Percentiles rank a stretch among this genome's conserved stretches.
phyloP scores from a whole-genome alignment of 2,888 invertebrate genomes.

The Tortrix viridana region DNA sequence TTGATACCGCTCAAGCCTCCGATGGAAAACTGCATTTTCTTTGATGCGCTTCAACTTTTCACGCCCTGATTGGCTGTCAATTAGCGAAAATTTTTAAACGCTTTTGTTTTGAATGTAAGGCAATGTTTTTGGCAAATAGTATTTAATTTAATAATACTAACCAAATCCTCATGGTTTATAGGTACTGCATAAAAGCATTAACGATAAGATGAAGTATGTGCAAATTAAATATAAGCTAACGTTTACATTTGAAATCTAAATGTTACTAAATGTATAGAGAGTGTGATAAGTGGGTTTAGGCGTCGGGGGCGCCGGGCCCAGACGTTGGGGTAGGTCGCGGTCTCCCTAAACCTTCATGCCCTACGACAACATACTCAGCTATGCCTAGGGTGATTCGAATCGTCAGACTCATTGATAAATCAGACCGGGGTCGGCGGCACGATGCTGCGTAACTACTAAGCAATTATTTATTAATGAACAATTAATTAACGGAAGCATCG shows the following conservation, averaged over 20 bases:
- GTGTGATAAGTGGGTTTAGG: conserved; percentile 39
- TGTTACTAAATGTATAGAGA: conserved; percentile 45
- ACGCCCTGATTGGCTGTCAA: conserved; percentile 75
- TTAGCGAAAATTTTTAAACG: conserved; percentile 56
- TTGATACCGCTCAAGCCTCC: conserved; percentile 81
- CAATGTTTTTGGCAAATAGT: neutral
- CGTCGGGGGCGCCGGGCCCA: conserved; percentile 50
- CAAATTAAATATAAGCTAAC: neutral
- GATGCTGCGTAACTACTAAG: neutral
- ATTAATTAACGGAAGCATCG: no score
- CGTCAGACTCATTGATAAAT: conserved; percentile 31
- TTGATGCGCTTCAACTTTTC: conserved; percentile 78
- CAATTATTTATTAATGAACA: neutral
- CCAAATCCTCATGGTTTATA: neutral
- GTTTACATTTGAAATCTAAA: neutral
- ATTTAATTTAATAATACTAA: no score
- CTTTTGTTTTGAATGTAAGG: neutral
- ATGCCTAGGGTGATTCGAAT: conserved; percentile 1
- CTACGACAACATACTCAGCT: conserved; percentile 32
- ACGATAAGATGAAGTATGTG: no score
- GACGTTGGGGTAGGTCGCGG: conserved; percentile 69
- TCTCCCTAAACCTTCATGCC: conserved; percentile 34
- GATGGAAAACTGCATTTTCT: conserved; percentile 82
- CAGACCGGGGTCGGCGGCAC: conserved; percentile 9
- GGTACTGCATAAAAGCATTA: no score